phyloP scores from a whole-genome alignment of 2,797 vertebrate genomes.

The Scomberomorus guttatus region DNA sequence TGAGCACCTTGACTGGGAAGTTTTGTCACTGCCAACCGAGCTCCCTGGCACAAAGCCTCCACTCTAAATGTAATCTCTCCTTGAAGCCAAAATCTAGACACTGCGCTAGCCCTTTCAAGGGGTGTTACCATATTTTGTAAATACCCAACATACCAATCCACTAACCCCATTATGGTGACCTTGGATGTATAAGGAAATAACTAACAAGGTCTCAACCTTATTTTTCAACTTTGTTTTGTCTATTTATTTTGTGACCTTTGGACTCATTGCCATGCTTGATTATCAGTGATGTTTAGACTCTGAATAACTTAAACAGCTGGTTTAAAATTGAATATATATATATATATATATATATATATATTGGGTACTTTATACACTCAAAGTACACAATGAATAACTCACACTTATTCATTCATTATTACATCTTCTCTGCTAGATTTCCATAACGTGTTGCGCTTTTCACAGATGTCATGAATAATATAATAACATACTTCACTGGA shows the following conservation, averaged over 20 bases:
- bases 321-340: slow-evolving; percentile 33
- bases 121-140: slow-evolving; percentile 38
- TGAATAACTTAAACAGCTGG: slow-evolving; percentile 31
- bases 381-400: not conserved
- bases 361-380: not conserved
- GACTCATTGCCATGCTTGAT: slow-evolving; percentile 40
- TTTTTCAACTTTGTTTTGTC: slow-evolving; percentile 74
- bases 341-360: not conserved
- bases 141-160: slow-evolving; percentile 48
- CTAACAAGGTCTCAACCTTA: slow-evolving; percentile 64
- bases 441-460: slow-evolving; percentile 42
- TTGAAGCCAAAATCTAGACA: slow-evolving; percentile 51
- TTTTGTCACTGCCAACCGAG: slow-evolving; percentile 54
- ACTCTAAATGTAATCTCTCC: slow-evolving; percentile 50
- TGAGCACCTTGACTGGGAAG: slow-evolving; percentile 58
- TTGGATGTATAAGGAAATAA: slow-evolving; percentile 55
- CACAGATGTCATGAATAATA: slow-evolving; percentile 46
- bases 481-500: slow-evolving; percentile 48
- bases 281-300: slow-evolving; percentile 46
- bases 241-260: slow-evolving; percentile 62
- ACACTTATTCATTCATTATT: slow-evolving; percentile 41
- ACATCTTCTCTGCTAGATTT: slow-evolving; percentile 44
- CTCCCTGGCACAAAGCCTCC: slow-evolving; percentile 42
- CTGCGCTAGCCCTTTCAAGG: slow-evolving; percentile 30
- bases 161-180: slow-evolving; percentile 52